These are phyloP conservation scores for Sphaerophoria taeniata DNA, from an alignment of 2,888 invertebrate genomes.

Conservation along the genomic window DNA sequence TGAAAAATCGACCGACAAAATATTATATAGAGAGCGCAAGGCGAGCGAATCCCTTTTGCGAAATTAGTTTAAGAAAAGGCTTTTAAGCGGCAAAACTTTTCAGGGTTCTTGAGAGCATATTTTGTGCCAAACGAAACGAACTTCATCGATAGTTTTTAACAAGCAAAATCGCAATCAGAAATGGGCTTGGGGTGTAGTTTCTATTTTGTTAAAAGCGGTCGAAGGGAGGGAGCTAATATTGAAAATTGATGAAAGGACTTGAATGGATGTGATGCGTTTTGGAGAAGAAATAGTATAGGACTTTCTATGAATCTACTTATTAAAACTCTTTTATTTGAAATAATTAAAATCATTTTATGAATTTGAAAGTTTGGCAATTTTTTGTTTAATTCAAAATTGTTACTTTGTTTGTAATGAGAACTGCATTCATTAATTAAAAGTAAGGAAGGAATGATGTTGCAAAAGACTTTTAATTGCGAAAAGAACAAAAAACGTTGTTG, in stretches of 20 bases:
- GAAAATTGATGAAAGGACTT: slow-evolving; percentile 29
- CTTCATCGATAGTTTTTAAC: slow-evolving; percentile 73
- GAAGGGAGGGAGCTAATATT: slow-evolving; percentile 9
- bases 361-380: neutral
- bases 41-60: slow-evolving; percentile 65
- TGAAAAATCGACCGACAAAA: slow-evolving; percentile 25
- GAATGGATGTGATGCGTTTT: neutral
- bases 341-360: slow-evolving; percentile 23
- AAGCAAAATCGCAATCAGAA: slow-evolving; percentile 52
- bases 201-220: no score
- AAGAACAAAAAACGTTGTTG: neutral
- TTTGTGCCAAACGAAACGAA: slow-evolving; percentile 62
- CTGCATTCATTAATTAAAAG: slow-evolving; percentile 34
- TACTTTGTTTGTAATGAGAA: neutral
- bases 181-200: neutral
- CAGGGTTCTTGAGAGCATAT: slow-evolving; percentile 71
- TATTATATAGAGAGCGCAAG: slow-evolving; percentile 27
- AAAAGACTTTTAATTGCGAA: neutral
- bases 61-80: slow-evolving; percentile 74
- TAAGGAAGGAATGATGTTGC: slow-evolving; percentile 25
- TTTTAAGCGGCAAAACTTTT: slow-evolving; percentile 73
- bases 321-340: neutral
- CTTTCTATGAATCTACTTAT: slow-evolving; percentile 12
- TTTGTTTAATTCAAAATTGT: neutral
- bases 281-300: neutral